These are phyloP conservation scores for Oxyruncus cristatus DNA, from an alignment of 2,113 vertebrate species.

Conservation along the genomic window DNA sequence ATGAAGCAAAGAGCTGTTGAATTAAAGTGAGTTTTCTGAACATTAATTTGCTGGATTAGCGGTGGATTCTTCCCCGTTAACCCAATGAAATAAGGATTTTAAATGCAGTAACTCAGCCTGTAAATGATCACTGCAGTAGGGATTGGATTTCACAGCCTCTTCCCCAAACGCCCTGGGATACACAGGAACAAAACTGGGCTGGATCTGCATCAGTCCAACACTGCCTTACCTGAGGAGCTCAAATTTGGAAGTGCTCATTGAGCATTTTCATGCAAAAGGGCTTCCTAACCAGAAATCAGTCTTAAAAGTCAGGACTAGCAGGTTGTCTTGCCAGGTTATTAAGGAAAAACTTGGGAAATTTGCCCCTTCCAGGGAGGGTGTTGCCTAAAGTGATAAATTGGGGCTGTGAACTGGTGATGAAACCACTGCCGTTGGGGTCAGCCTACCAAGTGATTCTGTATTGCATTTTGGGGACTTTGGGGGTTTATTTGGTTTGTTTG, in stretches of 20 bases:
- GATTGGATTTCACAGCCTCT: neutral
- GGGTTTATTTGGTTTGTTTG: neutral
- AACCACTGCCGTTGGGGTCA: neutral
- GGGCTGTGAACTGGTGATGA: neutral
- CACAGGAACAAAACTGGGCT: neutral
- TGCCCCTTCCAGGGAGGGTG: neutral
- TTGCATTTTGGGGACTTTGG: constrained; percentile 2
- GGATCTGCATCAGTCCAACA: neutral
- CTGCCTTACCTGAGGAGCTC: neutral
- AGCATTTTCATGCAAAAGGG: neutral
- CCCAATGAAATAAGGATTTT: constrained; percentile 3
- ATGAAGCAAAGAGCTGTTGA: neutral
- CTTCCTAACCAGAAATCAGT: neutral
- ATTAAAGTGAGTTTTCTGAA: neutral
- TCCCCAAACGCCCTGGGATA: neutral
- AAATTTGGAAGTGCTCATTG: neutral
- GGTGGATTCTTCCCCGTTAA: neutral
- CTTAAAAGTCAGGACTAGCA: neutral
- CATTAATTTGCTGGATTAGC: neutral
- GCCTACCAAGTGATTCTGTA: constrained; percentile 40
- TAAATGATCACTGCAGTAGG: neutral
- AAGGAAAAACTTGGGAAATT: neutral
- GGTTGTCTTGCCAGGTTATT: neutral
- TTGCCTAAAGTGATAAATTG: neutral
- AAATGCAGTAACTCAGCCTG: neutral